Evolutionary conservation across 2,888 invertebrate genomes (phyloP), one percentile per base, ranked within the genome.

Genomic region (Sussaba pulchella): DNA sequence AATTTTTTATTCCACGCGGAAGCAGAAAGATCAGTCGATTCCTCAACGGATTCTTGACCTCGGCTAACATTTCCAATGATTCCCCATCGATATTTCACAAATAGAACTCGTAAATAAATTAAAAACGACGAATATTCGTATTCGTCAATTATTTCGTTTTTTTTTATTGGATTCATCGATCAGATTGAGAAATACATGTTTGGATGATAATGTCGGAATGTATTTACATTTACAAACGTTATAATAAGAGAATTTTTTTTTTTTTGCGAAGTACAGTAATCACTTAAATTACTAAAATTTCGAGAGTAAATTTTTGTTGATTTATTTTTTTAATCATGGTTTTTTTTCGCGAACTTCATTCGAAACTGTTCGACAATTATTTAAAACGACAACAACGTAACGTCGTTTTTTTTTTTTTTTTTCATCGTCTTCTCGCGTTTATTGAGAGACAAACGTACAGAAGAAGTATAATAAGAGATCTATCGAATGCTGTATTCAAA

Each of bases 401-500:
- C 54, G 31, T 36, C 10, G 12, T 47, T 59, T 75, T 45, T 50
- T 21, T 66, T 52, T 21, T 70, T 8, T 39, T 63, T 54, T 21
- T 31, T 54, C 12, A 26, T 19, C 31, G 14, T 57, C 26, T 14
- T 12, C 17, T 66, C 47, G 19, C 17, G 39, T 41, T 17, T 10
- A 50, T 67, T 52, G n/a, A 45, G 39, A 69, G 54, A 52, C 17
- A 69, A 67, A 78, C 64, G 57, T 54, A 50, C 57, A 64, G 31
- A 57, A 59, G 43, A 21, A 77, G 69, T 76, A 73, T 77, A 39
- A 66, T 50, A 50, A 67, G 57, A 36, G 66, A 12, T 67, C 80
- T 78, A 72, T 71, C 76, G 78, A 80, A 83, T 83, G 63, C 84
- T 85, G 84, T 83, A 87, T 85, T 83, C 78, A 86, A 87, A 83